Evolutionary conservation across 1,140 invertebrate genomes (phyloP).

Genomic region (Leptinotarsa defecta): DNA sequence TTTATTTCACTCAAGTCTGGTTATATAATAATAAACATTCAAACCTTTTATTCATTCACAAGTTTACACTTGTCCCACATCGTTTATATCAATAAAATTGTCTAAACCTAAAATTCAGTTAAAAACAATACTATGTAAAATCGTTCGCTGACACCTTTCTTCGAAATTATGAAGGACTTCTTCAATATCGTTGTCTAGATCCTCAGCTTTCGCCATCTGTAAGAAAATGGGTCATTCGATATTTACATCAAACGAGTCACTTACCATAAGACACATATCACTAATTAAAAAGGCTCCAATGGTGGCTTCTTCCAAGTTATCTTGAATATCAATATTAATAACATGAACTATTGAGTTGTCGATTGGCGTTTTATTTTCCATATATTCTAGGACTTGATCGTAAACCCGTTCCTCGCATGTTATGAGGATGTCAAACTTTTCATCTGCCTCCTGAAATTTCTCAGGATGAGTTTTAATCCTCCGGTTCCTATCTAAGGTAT

Average conservation of each 20-base stretch:
- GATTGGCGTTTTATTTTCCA: slow-evolving; percentile 71
- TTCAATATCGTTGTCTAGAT: slow-evolving; percentile 98
- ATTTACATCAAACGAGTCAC: background rate
- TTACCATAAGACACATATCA: slow-evolving; percentile 87
- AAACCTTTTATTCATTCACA: background rate
- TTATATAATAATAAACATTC: background rate
- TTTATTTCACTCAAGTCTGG: background rate
- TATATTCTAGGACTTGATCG: slow-evolving; percentile 87
- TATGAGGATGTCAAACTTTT: slow-evolving; percentile 96
- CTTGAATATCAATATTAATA: slow-evolving; percentile 98
- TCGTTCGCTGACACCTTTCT: slow-evolving; percentile 80
- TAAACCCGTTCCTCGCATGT: slow-evolving; percentile 99
- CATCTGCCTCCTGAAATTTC: slow-evolving; percentile 87
- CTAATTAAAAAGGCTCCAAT: slow-evolving; percentile 98
- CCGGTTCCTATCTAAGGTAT: slow-evolving; percentile 98
- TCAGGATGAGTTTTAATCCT: slow-evolving; percentile 94
- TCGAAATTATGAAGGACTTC: slow-evolving; percentile 96
- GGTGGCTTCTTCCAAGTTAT: slow-evolving; percentile 99
- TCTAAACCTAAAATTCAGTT: slow-evolving; percentile 64
- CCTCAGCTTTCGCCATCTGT: slow-evolving; percentile 86
- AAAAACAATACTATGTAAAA: slow-evolving; percentile 93
- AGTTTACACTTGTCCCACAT: background rate
- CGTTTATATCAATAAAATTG: slow-evolving; percentile 3
- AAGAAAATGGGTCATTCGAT: slow-evolving; percentile 52
- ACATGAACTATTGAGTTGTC: slow-evolving; percentile 90